Evolutionary conservation across 2,888 invertebrate species (phyloP).

Genomic region (Drepanosiphum platanoidis): DNA sequence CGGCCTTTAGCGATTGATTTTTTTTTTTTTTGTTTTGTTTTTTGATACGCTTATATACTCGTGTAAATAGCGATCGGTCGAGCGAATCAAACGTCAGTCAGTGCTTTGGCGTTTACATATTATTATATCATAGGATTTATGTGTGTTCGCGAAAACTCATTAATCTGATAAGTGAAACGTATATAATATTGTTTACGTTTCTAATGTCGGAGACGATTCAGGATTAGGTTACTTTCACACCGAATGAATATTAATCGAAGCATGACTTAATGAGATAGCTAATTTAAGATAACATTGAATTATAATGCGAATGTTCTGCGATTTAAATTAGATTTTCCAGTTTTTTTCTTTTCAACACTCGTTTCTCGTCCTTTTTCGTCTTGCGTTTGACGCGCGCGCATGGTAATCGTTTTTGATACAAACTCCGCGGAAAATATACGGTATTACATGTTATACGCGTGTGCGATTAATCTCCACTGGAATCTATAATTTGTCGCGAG

Average conservation of each 20-base stretch:
- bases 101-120: conserved; percentile 60
- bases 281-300: conserved; percentile 4
- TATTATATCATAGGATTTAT: conserved; percentile 26
- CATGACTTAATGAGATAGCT: conserved; percentile 42
- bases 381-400: no score
- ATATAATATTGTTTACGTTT: conserved; percentile 59
- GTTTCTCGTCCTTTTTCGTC: background rate
- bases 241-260: conserved; percentile 53
- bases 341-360: no score
- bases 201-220: conserved; percentile 21
- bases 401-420: no score
- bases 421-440: no score
- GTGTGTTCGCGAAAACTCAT: conserved; percentile 33
- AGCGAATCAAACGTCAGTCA: conserved; percentile 35
- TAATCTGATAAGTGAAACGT: conserved; percentile 52
- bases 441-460: no score
- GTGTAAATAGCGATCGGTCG: background rate
- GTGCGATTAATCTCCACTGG: conserved; percentile 41
- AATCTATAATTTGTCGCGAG: background rate
- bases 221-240: conserved; percentile 57
- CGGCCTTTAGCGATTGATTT: background rate
- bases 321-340: conserved; percentile 43
- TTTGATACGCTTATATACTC: no score
- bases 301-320: background rate
- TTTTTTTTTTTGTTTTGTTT: no score